phyloP scores from a whole-genome alignment of 2,797 vertebrate species.

The Strix occidentalis region DNA sequence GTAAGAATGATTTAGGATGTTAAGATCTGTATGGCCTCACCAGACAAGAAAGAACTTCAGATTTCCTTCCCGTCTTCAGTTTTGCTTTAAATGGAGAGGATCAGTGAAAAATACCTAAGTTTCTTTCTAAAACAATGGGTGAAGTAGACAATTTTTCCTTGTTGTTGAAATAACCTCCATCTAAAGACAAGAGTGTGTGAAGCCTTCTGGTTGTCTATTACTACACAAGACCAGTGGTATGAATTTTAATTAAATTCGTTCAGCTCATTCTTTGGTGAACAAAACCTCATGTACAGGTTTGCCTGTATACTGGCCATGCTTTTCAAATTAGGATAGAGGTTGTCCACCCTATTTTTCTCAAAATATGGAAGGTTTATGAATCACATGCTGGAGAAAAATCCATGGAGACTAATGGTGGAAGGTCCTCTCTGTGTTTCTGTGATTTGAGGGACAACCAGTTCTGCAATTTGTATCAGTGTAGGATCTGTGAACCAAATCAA shows the following conservation, averaged over 20 bases:
- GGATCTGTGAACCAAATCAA: background rate
- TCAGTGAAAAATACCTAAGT: background rate
- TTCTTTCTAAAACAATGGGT: background rate
- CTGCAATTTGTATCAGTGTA: background rate
- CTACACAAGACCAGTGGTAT: background rate
- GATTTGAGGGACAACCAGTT: background rate
- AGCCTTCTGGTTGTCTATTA: background rate
- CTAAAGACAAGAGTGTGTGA: background rate
- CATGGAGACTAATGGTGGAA: background rate
- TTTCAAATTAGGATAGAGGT: background rate
- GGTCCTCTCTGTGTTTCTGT: background rate
- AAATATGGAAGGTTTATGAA: background rate
- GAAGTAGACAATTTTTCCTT: background rate
- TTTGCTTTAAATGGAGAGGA: background rate
- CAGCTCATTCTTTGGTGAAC: background rate
- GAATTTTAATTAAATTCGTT: background rate
- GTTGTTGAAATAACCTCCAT: background rate
- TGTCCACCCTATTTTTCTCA: background rate
- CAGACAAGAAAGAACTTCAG: background rate
- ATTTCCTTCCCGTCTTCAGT: slow-evolving; percentile 11
- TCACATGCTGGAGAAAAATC: background rate
- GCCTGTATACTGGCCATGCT: background rate
- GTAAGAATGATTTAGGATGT: background rate
- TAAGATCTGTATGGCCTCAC: background rate
- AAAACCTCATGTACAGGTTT: background rate